phyloP scores from a whole-genome alignment of 2,888 invertebrate genomes.

The Boloria euphrosyne region DNA sequence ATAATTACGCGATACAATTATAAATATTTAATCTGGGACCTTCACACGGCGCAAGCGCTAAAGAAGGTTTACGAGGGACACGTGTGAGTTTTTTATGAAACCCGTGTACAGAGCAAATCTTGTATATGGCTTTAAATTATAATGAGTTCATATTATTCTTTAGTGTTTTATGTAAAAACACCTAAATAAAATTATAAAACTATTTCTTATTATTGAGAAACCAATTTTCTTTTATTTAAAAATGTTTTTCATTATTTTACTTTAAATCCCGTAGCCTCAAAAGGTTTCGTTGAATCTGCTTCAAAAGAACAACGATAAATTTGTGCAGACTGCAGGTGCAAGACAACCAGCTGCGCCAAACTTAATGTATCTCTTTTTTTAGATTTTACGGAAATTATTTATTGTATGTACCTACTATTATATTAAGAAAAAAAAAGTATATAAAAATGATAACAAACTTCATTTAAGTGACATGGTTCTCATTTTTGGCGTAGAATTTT shows the following conservation, averaged over 20 bases:
- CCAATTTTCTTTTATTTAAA: too few relatives aligned
- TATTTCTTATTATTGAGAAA: too few relatives aligned
- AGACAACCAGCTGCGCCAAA: conserved; percentile 12
- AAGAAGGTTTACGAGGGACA: conserved; percentile 16
- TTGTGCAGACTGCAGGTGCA: conserved; percentile 18
- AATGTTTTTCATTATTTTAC: neutral
- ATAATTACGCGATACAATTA: conserved; percentile 10
- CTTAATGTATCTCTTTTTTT: neutral
- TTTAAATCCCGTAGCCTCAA: neutral
- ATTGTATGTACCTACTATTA: neutral
- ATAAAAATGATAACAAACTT: neutral
- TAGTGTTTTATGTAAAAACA: too few relatives aligned
- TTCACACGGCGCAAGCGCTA: conserved; percentile 11
- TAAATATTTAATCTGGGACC: conserved; percentile 9
- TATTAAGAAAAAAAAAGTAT: too few relatives aligned
- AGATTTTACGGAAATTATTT: neutral
- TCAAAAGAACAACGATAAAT: conserved; percentile 2
- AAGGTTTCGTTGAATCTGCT: conserved; percentile 10
- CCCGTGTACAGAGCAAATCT: neutral
- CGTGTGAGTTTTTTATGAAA: conserved; percentile 14
- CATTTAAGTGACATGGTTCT: neutral
- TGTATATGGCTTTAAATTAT: conserved; percentile 9
- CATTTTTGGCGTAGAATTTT: neutral
- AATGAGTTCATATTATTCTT: neutral
- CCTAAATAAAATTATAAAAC: too few relatives aligned